Percentiles rank a stretch among this genome's conserved stretches.
phyloP scores from a whole-genome alignment of 2,888 invertebrate genomes.

The Caenorhabditis parvicauda region DNA sequence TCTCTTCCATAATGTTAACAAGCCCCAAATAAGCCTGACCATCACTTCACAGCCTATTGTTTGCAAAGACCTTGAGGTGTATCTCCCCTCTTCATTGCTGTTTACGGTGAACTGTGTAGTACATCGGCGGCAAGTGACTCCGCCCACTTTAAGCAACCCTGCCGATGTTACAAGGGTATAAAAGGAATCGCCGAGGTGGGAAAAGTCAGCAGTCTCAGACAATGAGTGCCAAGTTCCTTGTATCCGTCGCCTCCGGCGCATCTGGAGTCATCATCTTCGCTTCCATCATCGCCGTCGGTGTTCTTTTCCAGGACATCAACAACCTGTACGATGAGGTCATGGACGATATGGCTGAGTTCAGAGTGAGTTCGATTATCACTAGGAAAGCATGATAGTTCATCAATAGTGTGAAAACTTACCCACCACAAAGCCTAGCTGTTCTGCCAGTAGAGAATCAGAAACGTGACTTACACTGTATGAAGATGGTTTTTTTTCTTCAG shows the following conservation, averaged over 20 bases:
- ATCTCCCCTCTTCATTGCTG: no score
- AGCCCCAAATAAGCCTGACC: no score
- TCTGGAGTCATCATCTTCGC: slow-evolving; percentile 45
- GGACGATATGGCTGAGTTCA: slow-evolving; percentile 50
- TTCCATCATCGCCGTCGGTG: slow-evolving; percentile 43
- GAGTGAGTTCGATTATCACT: slow-evolving; percentile 32
- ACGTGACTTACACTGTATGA: no score
- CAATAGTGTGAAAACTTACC: not conserved
- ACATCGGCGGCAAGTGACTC: no score
- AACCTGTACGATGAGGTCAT: slow-evolving; percentile 48
- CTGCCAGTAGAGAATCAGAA: not conserved
- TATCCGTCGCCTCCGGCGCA: slow-evolving; percentile 38
- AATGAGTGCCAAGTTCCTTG: slow-evolving; percentile 43
- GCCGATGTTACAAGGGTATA: no score
- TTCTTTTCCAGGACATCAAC: slow-evolving; percentile 52
- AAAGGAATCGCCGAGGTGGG: not conserved
- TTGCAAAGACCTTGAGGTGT: no score
- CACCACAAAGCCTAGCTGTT: not conserved
- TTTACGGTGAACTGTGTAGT: no score
- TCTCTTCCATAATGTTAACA: no score
- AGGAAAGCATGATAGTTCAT: not conserved
- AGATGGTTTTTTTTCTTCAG: slow-evolving; percentile 13
- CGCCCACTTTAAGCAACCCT: no score
- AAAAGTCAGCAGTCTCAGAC: slow-evolving; percentile 13
- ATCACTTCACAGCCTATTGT: no score